Evolutionary conservation across 2,113 vertebrate genomes (phyloP).

Genomic region (Ibidorhyncha struthersii): DNA sequence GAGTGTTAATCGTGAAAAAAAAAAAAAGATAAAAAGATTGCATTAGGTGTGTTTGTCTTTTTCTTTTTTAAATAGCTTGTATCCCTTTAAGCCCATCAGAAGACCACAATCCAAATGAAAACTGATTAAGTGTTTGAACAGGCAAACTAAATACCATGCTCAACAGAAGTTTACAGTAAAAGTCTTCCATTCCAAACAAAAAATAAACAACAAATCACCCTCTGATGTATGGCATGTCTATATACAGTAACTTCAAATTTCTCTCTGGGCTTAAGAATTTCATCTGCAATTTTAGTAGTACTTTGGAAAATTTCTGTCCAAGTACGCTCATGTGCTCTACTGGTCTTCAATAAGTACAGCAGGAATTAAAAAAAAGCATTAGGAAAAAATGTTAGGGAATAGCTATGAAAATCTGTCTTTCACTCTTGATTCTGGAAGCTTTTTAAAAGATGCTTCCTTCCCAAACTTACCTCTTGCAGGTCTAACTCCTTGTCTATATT

Average conservation of each 20-base stretch:
- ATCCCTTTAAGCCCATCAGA: not conserved
- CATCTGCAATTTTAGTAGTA: not conserved
- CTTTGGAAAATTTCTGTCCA: not conserved
- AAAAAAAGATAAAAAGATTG: not conserved
- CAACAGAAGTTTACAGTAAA: constrained; percentile 15
- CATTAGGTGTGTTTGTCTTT: not conserved
- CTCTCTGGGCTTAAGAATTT: not conserved
- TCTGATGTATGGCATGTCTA: not conserved
- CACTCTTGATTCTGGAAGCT: not conserved
- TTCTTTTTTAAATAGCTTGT: not conserved
- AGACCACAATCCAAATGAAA: not conserved
- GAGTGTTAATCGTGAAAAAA: not conserved
- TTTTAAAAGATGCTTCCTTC: not conserved
- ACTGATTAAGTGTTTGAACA: not conserved
- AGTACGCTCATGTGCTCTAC: not conserved
- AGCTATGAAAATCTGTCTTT: not conserved
- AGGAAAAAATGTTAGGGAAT: not conserved
- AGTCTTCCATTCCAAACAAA: constrained; percentile 6
- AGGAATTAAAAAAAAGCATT: not conserved
- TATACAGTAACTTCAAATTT: not conserved
- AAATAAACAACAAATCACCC: not conserved
- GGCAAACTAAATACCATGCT: not conserved
- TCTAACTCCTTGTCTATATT: not conserved
- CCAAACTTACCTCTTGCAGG: not conserved
- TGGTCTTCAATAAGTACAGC: not conserved